Conservation (phyloP, 2,113 vertebrate genomes). For the Tonatia bakeri region DNA sequence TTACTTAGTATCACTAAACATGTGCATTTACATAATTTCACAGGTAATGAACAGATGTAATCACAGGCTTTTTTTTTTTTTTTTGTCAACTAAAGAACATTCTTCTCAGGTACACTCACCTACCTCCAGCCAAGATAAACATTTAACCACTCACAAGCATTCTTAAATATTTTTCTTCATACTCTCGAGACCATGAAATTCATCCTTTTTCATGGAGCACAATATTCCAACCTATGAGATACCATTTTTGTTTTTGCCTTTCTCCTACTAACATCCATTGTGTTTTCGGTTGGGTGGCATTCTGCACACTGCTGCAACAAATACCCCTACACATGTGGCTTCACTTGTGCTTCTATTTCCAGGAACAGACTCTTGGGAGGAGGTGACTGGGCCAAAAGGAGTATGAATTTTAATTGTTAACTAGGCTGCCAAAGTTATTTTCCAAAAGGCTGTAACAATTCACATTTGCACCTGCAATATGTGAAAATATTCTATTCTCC, state of each 20-base stretch:
- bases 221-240: not conserved
- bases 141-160: slow-evolving; percentile 81
- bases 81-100: not conserved
- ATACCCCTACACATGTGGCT: not conserved
- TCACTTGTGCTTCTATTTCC: slow-evolving; percentile 44
- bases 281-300: not conserved
- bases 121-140: not conserved
- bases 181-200: not conserved
- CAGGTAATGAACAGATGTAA: not conserved
- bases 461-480: not conserved
- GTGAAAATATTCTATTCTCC: not conserved
- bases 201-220: not conserved
- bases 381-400: slow-evolving; percentile 19
- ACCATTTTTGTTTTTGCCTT: not conserved
- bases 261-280: not conserved
- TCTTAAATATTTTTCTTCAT: slow-evolving; percentile 39
- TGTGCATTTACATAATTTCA: not conserved
- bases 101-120: not conserved
- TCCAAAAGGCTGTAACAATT: slow-evolving; percentile 20
- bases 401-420: slow-evolving; percentile 40
- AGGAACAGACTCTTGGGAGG: slow-evolving; percentile 1
- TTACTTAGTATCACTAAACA: slow-evolving; percentile 35
- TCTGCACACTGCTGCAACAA: not conserved
- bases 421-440: slow-evolving; percentile 14
- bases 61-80: not conserved